phyloP scores from a whole-genome alignment of 2,888 invertebrate species.

The Branchinecta sandiegonensis region DNA sequence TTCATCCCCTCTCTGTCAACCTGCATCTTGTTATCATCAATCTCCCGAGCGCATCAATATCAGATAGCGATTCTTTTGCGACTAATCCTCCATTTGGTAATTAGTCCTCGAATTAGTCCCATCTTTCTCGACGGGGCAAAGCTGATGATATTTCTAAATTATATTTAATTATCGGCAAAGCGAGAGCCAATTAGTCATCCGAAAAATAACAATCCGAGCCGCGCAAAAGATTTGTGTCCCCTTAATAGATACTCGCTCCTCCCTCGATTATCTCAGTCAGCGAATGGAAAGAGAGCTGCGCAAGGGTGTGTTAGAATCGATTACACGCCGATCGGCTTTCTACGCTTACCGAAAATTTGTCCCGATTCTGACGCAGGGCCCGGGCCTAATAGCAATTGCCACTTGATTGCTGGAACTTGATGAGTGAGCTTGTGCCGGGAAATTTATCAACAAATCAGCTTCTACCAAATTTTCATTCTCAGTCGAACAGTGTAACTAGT shows the following conservation, averaged over 20 bases:
- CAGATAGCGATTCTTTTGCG: constrained; percentile 2
- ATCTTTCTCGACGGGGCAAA: constrained; percentile 14
- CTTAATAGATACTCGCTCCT: background rate
- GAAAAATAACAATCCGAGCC: constrained; percentile 15
- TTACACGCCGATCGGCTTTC: constrained; percentile 7
- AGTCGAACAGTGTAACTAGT: no score
- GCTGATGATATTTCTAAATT: constrained; percentile 15
- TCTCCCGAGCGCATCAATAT: background rate
- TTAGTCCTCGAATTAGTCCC: constrained; percentile 5
- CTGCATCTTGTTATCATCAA: no score
- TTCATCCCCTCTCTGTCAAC: no score
- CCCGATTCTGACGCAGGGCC: constrained; percentile 9
- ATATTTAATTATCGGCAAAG: constrained; percentile 14
- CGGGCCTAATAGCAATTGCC: background rate
- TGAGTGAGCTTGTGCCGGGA: background rate
- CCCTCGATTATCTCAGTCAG: background rate
- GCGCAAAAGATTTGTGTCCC: constrained; percentile 10
- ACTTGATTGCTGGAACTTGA: background rate
- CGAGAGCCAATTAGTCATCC: background rate
- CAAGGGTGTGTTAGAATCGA: constrained; percentile 1
- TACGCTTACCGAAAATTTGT: constrained; percentile 2
- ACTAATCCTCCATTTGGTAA: constrained; percentile 12
- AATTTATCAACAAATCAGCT: no score
- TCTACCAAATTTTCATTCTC: no score
- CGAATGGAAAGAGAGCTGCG: constrained; percentile 7